Evolutionary conservation across 2,797 vertebrate species (phyloP), one percentile per base, ranked within the genome.

Genomic region (Cuniculus paca): DNA sequence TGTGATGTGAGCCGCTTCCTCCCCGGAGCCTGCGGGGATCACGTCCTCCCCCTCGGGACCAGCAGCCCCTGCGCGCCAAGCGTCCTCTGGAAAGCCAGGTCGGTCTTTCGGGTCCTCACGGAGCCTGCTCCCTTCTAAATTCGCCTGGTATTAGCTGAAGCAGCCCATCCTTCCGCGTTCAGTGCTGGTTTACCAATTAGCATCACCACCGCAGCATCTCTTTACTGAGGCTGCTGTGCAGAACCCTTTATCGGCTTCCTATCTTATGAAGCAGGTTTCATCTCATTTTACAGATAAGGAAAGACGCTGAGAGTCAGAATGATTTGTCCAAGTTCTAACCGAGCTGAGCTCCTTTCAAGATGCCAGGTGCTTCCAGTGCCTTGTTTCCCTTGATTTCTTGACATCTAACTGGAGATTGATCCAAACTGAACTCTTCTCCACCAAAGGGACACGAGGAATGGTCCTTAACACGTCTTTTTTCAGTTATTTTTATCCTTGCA

Each of bases 61-160:
- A 58, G 85, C 91, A 92, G 94, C 61, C 74, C 70, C 81, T 92
- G 72, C 90, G 78, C 63, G 48, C 86, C n/a, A 60, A n/a, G 50
- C 31, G 63, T 58, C 19, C 50, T 80, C 52, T 50, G 22, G 58
- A 78, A 87, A 90, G 77, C 58, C 17, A 14, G 54, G 58, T 60
- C 6, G 2, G 39, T 31, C 52, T 13, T 65, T 16, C 17, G 31
- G 58, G 52, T 72, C 68, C 65, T 68, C 31, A 6, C 36, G 3
- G 24, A 84, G 61, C 81, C 70, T 77, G 92, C 52, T 77, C 10
- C 52, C 39, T 87, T 81, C 75, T 70, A 95, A 92, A 91, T 95
- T 91, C n/a, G 39, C 45, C 45, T 58, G 90, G 24, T 60, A 16
- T 20, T 52, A 28, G 34, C 68, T 52, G 28, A 45, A 26, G 65